Conservation (phyloP, 2,797 vertebrate genomes). For the Cichlasoma orientale region DNA sequence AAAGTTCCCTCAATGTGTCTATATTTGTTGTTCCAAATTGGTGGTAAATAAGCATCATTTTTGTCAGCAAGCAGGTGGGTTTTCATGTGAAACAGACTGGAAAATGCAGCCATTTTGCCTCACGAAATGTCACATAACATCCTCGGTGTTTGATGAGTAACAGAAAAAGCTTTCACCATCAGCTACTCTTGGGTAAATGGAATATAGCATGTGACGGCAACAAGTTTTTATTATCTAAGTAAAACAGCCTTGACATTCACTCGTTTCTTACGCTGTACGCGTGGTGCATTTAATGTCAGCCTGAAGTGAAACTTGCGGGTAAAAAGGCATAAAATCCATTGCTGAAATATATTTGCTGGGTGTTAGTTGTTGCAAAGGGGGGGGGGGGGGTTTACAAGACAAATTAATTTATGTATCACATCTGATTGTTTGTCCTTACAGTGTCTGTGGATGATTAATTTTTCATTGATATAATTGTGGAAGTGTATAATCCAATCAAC, state of each 20-base stretch:
- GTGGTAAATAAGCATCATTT: background rate
- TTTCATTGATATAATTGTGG: conserved; percentile 19
- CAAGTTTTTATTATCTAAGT: background rate
- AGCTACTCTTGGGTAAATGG: background rate
- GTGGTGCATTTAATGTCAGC: background rate
- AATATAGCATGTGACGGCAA: background rate
- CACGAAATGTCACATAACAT: background rate
- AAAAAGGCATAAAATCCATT: background rate
- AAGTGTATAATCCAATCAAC: conserved; percentile 40
- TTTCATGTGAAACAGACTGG: background rate
- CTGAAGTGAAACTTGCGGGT: background rate
- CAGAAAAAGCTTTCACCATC: conserved; percentile 1
- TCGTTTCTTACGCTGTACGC: background rate
- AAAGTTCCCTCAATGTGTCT: background rate
- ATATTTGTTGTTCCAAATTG: background rate
- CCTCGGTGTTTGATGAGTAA: background rate
- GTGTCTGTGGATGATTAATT: conserved; percentile 29
- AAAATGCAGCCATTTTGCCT: background rate
- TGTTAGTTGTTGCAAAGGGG: background rate
- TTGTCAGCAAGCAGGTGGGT: background rate
- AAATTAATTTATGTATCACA: conserved; percentile 3
- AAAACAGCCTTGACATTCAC: background rate
- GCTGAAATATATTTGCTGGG: background rate
- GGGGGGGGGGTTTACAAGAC: too few species aligned
- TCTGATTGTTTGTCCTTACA: conserved; percentile 39